Percentiles rank a stretch among this genome's conserved stretches.
Conservation (phyloP, 1,140 invertebrate genomes). For the Pseudomyrmex concolor region DNA sequence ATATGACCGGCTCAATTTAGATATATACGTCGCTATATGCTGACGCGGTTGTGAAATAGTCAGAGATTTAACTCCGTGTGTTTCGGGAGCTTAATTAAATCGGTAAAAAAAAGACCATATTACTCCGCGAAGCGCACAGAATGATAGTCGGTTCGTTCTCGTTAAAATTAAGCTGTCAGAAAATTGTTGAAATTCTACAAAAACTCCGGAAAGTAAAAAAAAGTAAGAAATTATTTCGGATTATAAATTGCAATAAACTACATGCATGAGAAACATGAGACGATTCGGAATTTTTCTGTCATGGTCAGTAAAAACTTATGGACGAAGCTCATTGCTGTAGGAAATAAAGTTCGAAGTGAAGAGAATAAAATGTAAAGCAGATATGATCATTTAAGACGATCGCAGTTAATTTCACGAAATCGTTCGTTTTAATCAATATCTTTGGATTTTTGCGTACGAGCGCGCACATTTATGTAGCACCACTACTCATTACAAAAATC, state of each 20-base stretch:
- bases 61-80: constrained; percentile 9
- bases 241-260: constrained; percentile 34
- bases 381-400: too few species aligned
- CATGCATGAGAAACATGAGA: not conserved
- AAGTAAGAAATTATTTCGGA: constrained; percentile 7
- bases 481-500: too few species aligned
- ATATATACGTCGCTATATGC: constrained; percentile 31
- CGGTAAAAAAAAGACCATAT: not conserved
- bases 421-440: too few species aligned
- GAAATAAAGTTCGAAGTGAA: too few species aligned
- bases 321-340: too few species aligned
- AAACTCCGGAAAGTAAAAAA: not conserved
- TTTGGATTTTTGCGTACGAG: too few species aligned
- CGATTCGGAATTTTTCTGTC: too few species aligned
- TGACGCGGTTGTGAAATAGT: constrained; percentile 32
- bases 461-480: too few species aligned
- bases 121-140: not conserved
- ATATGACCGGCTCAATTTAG: constrained; percentile 18
- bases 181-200: constrained; percentile 36
- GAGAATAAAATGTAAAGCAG: too few species aligned
- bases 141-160: constrained; percentile 3
- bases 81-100: constrained; percentile 54
- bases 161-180: constrained; percentile 43
- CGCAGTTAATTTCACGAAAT: too few species aligned
- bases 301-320: too few species aligned